phyloP scores from a whole-genome alignment of 2,113 vertebrate genomes.

The Asarcornis scutulata region DNA sequence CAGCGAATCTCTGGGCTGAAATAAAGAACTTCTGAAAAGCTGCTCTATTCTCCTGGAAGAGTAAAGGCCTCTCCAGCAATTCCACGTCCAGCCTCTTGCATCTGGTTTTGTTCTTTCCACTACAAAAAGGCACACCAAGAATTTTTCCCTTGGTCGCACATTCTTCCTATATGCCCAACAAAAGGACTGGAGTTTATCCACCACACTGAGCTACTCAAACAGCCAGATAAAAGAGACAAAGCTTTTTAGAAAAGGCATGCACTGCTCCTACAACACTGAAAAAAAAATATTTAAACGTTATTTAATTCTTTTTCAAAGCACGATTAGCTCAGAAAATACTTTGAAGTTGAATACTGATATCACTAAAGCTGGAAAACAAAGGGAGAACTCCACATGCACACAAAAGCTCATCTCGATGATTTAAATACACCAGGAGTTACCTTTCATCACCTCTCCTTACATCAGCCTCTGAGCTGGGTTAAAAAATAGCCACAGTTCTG shows the following conservation, averaged over 20 bases:
- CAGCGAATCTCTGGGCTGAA: constrained; percentile 3
- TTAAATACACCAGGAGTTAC: background rate
- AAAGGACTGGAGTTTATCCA: background rate
- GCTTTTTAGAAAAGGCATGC: background rate
- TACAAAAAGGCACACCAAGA: background rate
- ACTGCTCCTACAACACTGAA: background rate
- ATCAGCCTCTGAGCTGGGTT: background rate
- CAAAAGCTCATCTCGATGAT: background rate
- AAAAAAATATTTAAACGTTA: background rate
- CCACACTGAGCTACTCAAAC: background rate
- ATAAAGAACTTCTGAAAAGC: background rate
- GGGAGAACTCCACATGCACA: background rate
- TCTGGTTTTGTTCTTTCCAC: constrained; percentile 24
- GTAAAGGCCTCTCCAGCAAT: background rate
- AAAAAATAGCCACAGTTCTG: background rate
- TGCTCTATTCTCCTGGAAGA: background rate
- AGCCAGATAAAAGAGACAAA: constrained; percentile 18
- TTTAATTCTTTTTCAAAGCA: background rate
- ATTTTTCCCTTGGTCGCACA: background rate
- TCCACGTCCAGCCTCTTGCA: background rate
- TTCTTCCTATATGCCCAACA: background rate
- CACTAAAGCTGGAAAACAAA: background rate
- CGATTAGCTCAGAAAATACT: background rate
- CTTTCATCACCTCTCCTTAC: background rate
- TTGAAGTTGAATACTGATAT: background rate